phyloP scores from a whole-genome alignment of 2,113 vertebrate genomes.

The Mohoua ochrocephala region DNA sequence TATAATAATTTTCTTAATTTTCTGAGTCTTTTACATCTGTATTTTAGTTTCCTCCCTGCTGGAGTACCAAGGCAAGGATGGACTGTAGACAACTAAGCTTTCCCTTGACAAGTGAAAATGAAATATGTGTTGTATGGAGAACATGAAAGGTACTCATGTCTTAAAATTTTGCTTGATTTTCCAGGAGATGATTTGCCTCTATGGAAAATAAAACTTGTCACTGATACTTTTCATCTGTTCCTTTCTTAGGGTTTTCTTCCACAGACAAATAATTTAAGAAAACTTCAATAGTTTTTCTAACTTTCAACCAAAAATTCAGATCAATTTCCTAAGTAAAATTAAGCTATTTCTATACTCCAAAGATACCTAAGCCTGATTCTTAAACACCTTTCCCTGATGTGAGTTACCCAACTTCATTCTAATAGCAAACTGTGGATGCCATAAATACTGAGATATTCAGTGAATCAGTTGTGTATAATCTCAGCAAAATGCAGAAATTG shows the following conservation, averaged over 20 bases:
- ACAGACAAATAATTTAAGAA: not conserved
- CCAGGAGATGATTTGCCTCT: not conserved
- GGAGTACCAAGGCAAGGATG: not conserved
- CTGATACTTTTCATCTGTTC: rapidly evolving
- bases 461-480: not conserved
- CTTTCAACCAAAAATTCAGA: not conserved
- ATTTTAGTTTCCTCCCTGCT: not conserved
- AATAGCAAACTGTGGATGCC: not conserved
- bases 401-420: not conserved
- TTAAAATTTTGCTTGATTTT: not conserved
- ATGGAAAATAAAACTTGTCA: not conserved
- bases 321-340: not conserved
- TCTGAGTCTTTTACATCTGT: not conserved
- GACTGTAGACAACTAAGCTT: not conserved
- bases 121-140: not conserved
- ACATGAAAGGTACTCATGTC: not conserved
- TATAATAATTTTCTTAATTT: not conserved
- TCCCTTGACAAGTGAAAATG: not conserved
- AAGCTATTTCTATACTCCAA: not conserved
- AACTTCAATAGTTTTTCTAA: not conserved
- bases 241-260: not conserved
- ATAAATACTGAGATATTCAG: not conserved
- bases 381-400: not conserved
- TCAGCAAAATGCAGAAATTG: not conserved
- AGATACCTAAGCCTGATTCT: not conserved